phyloP scores from a whole-genome alignment of 2,797 vertebrate genomes.

The Melanotaenia maccullochi region DNA sequence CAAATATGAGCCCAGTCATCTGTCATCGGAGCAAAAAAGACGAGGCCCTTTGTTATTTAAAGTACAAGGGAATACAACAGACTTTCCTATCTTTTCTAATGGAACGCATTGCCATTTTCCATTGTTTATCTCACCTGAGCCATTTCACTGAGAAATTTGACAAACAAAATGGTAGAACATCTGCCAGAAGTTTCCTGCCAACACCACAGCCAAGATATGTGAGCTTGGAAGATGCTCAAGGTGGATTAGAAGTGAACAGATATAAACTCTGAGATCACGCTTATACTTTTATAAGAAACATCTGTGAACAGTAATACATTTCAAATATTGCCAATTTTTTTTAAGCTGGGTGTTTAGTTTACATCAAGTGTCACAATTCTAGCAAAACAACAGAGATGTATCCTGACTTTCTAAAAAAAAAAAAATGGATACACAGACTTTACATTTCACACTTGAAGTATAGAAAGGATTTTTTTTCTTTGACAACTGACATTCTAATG shows the following conservation, averaged over 20 bases:
- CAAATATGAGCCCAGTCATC: conserved; percentile 64
- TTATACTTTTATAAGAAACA: conserved; percentile 61
- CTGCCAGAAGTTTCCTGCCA: conserved; percentile 62
- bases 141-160: conserved; percentile 52
- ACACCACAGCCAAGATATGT: conserved; percentile 62
- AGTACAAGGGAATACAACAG: conserved; percentile 47
- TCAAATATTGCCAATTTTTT: conserved; percentile 17
- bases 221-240: conserved; percentile 68
- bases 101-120: conserved; percentile 63
- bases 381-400: not conserved
- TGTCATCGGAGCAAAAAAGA: conserved; percentile 52
- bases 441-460: conserved; percentile 23
- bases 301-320: conserved; percentile 35
- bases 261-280: conserved; percentile 71
- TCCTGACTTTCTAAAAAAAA: not conserved
- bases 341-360: not conserved
- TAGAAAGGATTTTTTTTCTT: conserved; percentile 12
- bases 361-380: not conserved
- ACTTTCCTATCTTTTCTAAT: conserved; percentile 66
- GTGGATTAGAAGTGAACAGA: conserved; percentile 63
- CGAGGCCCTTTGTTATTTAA: conserved; percentile 71
- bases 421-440: not conserved
- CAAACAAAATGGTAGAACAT: conserved; percentile 49
- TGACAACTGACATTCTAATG: conserved; percentile 47
- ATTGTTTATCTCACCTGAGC: conserved; percentile 63